Evolutionary conservation across 2,797 vertebrate species (phyloP).

Genomic region (Ibycter americanus): DNA sequence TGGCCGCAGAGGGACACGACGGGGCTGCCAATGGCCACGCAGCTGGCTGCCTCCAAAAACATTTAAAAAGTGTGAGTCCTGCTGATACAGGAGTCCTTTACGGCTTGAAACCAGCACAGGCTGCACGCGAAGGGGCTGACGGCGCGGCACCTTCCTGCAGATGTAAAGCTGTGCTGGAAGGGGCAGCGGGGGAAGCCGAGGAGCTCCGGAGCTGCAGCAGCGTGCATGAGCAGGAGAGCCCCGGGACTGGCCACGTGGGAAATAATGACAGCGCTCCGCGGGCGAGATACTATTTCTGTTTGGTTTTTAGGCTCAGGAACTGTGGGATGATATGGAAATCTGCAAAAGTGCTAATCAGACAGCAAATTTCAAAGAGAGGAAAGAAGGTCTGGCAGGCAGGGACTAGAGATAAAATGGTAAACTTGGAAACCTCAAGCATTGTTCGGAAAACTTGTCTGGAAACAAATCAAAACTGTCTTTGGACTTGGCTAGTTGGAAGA

Average conservation of each 20-base stretch:
- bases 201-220: accelerated
- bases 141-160: background rate
- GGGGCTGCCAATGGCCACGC: background rate
- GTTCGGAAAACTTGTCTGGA: constrained; percentile 62
- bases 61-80: background rate
- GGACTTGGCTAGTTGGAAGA: constrained; percentile 31
- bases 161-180: background rate
- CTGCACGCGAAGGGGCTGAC: accelerated
- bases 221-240: background rate
- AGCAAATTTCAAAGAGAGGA: constrained; percentile 47
- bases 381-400: constrained; percentile 32
- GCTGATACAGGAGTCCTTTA: background rate
- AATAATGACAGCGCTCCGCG: accelerated
- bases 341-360: constrained; percentile 51
- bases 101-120: background rate
- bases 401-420: constrained; percentile 50
- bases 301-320: background rate
- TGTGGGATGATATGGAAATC: constrained; percentile 25
- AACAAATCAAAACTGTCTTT: constrained; percentile 51
- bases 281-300: background rate
- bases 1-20: accelerated
- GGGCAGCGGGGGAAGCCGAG: no score
- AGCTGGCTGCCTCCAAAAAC: background rate
- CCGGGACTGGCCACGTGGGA: background rate
- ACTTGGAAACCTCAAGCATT: constrained; percentile 62